phyloP scores from a whole-genome alignment of 2,888 invertebrate genomes.

The Aphelenchoides bicaudatus region DNA sequence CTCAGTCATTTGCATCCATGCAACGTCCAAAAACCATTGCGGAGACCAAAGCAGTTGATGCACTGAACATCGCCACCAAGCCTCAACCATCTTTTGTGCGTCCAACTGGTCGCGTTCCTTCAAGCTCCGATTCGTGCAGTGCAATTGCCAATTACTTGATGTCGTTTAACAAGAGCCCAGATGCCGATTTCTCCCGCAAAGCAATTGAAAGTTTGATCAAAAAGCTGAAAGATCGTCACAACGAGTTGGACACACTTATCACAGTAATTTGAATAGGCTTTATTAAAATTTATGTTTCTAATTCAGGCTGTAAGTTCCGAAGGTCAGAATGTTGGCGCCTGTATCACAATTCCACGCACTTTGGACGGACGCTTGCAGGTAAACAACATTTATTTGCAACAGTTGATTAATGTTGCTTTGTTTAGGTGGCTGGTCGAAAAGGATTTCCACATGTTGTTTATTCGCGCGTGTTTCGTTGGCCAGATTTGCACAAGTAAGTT shows the following conservation, averaged over 20 bases:
- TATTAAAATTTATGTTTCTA: too few species aligned
- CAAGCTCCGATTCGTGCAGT: constrained; percentile 21
- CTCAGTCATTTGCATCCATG: too few species aligned
- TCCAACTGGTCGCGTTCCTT: constrained; percentile 19
- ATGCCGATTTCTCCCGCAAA: constrained; percentile 34
- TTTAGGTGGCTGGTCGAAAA: constrained; percentile 68
- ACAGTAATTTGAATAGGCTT: too few species aligned
- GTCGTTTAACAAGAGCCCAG: constrained; percentile 26
- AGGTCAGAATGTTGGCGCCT: constrained; percentile 79
- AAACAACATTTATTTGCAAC: neutral
- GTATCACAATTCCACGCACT: constrained; percentile 96
- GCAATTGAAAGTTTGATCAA: constrained; percentile 54
- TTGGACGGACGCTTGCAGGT: constrained; percentile 95
- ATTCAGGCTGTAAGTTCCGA: constrained; percentile 95
- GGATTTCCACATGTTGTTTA: constrained; percentile 98
- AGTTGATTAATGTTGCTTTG: neutral
- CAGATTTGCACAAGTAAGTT: constrained; percentile 96
- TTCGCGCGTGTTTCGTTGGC: constrained; percentile 98
- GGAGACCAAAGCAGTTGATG: too few species aligned
- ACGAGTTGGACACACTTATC: constrained; percentile 91
- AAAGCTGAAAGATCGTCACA: constrained; percentile 75
- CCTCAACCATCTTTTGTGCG: too few species aligned
- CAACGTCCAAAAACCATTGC: too few species aligned
- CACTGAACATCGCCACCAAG: too few species aligned
- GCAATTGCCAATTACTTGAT: constrained; percentile 26